Conservation (phyloP, 2,113 vertebrate species). For the Martes martes region DNA sequence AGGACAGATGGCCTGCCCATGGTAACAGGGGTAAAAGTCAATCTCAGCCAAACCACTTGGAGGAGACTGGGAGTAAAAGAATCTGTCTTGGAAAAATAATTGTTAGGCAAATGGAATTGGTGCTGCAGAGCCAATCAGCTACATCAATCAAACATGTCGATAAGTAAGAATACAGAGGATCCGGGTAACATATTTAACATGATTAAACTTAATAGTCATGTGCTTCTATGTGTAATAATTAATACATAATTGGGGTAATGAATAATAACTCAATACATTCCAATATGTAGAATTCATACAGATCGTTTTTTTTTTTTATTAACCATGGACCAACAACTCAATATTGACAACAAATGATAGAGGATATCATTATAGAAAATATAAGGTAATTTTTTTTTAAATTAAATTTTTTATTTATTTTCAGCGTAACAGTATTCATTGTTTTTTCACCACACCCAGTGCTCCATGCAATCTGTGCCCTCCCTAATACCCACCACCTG, state of each 20-base stretch:
- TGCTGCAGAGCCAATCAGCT: neutral
- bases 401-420: too few species aligned
- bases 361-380: neutral
- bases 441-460: too few species aligned
- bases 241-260: neutral
- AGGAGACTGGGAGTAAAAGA: neutral
- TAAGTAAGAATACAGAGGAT: neutral
- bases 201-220: neutral
- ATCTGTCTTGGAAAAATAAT: neutral
- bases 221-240: neutral
- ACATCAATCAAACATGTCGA: neutral
- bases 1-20: neutral
- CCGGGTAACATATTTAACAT: neutral
- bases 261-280: neutral
- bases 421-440: too few species aligned
- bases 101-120: neutral
- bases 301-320: neutral
- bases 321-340: neutral
- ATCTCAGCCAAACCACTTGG: neutral
- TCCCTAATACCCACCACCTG: too few species aligned
- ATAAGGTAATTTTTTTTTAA: neutral
- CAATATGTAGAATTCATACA: neutral
- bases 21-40: fast-evolving
- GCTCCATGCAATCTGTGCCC: too few species aligned
- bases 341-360: neutral